Conservation (phyloP, 2,797 vertebrate species). For the Melanotaenia trifasciata region DNA sequence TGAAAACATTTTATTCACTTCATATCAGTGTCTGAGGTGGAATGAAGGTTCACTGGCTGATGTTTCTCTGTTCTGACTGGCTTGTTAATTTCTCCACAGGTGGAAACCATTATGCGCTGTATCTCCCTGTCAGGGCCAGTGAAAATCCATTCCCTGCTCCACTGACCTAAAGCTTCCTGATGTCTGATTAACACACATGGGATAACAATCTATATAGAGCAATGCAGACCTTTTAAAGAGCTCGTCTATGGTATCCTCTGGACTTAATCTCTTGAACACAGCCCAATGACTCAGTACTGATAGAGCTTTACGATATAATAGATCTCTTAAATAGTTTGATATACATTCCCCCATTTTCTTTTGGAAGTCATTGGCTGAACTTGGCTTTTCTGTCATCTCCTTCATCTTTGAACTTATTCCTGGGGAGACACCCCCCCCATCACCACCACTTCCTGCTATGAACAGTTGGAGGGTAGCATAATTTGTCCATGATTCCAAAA, state of each 20-base stretch:
- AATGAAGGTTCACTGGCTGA: slow-evolving; percentile 35
- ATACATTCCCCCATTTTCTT: slow-evolving; percentile 8
- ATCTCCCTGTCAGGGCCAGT: slow-evolving; percentile 56
- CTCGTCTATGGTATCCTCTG: slow-evolving; percentile 34
- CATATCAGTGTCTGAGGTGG: slow-evolving; percentile 18
- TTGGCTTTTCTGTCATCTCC: slow-evolving; percentile 47
- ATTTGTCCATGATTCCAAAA: slow-evolving; percentile 55
- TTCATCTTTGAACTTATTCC: slow-evolving; percentile 44
- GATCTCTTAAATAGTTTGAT: slow-evolving; percentile 28
- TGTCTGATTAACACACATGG: slow-evolving; percentile 75
- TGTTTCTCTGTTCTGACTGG: slow-evolving; percentile 53
- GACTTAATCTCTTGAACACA: slow-evolving; percentile 42
- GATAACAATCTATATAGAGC: slow-evolving; percentile 66
- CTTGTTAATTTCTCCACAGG: slow-evolving; percentile 73
- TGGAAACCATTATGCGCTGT: slow-evolving; percentile 64
- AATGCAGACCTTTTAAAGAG: slow-evolving; percentile 54
- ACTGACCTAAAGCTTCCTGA: slow-evolving; percentile 72
- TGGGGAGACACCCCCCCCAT: slow-evolving; percentile 4
- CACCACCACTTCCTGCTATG: slow-evolving; percentile 18
- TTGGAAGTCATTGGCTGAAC: slow-evolving; percentile 34
- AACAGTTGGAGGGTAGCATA: slow-evolving; percentile 35
- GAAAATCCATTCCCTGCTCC: slow-evolving; percentile 76
- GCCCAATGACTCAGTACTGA: slow-evolving; percentile 21
- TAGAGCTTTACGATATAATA: slow-evolving; percentile 23
- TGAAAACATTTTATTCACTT: slow-evolving; percentile 25